Conservation (phyloP, 2,888 invertebrate genomes). For the Diarsia dahlii region DNA sequence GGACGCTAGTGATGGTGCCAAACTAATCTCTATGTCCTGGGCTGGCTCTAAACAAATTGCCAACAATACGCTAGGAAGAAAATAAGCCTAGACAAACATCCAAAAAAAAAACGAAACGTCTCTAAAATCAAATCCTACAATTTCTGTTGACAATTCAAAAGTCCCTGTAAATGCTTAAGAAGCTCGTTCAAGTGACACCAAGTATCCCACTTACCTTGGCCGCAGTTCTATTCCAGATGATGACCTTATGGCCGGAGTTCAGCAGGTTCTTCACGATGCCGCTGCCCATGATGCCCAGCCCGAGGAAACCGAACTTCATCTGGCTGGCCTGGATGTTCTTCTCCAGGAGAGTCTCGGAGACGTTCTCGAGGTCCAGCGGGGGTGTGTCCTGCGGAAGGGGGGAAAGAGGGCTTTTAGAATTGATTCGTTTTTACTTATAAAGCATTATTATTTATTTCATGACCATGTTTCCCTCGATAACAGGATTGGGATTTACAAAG, state of each 20-base stretch:
- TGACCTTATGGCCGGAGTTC: constrained; percentile 97
- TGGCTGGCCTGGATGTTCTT: constrained; percentile 96
- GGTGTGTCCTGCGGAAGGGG: constrained; percentile 92
- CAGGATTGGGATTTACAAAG: neutral
- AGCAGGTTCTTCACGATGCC: constrained; percentile 98
- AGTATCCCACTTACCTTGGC: constrained; percentile 94
- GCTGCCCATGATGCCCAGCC: constrained; percentile 98
- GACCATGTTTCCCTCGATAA: neutral
- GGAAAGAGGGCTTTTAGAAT: constrained; percentile 16
- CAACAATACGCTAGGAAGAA: neutral
- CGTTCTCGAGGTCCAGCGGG: constrained; percentile 94
- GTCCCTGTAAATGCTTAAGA: constrained; percentile 6
- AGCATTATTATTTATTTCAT: neutral
- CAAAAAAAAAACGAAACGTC: neutral
- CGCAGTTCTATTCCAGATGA: constrained; percentile 98
- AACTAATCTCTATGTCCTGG: neutral
- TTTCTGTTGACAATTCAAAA: neutral
- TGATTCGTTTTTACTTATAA: neutral
- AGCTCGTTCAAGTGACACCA: constrained; percentile 41
- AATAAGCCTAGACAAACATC: neutral
- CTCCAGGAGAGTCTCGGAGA: constrained; percentile 94
- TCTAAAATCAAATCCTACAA: neutral
- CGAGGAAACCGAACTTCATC: constrained; percentile 98
- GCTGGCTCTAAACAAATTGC: neutral
- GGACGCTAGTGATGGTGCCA: neutral